These are phyloP conservation scores for Uromys caudimaculatus DNA, from an alignment of 2,797 vertebrate species.

Conservation along the genomic window DNA sequence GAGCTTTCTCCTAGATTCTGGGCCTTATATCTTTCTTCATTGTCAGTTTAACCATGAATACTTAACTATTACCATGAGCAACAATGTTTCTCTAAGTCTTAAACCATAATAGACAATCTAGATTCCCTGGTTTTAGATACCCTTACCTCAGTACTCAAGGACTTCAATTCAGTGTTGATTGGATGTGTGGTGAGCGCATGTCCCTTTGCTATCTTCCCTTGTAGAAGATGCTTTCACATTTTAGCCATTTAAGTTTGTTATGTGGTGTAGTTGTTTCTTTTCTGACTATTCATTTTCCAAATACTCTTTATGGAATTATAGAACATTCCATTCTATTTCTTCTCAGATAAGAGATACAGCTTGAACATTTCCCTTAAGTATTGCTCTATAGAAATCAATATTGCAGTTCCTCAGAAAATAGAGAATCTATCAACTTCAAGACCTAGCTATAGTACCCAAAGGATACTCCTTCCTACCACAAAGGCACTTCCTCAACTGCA, in stretches of 20 bases:
- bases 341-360: background rate
- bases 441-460: no score
- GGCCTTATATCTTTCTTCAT: background rate
- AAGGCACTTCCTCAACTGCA: no score
- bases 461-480: no score
- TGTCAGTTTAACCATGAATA: background rate
- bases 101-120: background rate
- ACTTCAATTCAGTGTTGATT: background rate
- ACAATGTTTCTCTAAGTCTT: background rate
- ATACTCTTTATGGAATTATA: background rate
- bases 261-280: background rate
- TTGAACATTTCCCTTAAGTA: background rate
- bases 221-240: background rate
- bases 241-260: background rate
- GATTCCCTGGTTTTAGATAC: background rate
- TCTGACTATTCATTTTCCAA: background rate
- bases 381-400: background rate
- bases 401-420: no score
- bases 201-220: background rate
- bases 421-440: no score
- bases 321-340: background rate
- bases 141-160: background rate
- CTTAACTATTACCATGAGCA: background rate
- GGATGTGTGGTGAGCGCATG: background rate
- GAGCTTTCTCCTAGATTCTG: background rate